A percentile compares a stretch with the other conserved stretches of the same genome.
Evolutionary conservation across 30 jellyfish, hydroid and myxozoan genomes (phyloP).

Genomic region (Aurelia sp.): DNA sequence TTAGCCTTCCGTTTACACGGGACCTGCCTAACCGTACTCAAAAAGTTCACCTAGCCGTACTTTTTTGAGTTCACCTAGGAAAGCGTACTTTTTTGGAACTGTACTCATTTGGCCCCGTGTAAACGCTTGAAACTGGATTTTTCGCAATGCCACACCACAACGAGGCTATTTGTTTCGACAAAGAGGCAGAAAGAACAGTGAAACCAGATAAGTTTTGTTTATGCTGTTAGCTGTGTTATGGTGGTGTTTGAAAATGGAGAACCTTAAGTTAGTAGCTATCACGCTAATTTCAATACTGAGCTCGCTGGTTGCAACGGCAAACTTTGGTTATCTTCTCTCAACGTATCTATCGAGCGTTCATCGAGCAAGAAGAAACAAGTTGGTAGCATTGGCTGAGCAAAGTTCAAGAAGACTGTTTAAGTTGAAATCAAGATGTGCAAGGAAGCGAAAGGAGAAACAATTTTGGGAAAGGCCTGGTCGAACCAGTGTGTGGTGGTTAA

Average conservation of each 20-base stretch:
- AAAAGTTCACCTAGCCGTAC: slow-evolving; percentile 24
- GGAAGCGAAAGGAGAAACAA: slow-evolving; percentile 6
- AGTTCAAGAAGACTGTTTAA: neutral
- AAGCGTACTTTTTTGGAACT: slow-evolving; percentile 9
- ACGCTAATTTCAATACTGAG: neutral
- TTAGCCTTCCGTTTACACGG: slow-evolving; percentile 9
- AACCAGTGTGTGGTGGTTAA: slow-evolving; percentile 32
- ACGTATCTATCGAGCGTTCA: neutral
- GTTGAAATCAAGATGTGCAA: neutral
- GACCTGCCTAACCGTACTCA: slow-evolving; percentile 33
- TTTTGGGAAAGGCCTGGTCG: slow-evolving; percentile 44
- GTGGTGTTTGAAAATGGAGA: slow-evolving; percentile 1
- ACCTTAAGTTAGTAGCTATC: neutral
- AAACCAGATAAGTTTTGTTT: no score
- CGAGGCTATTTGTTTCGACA: neutral
- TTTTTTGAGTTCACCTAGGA: slow-evolving; percentile 31
- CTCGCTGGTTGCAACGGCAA: slow-evolving; percentile 24
- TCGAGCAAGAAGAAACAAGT: slow-evolving; percentile 11
- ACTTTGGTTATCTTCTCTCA: neutral
- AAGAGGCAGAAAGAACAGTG: slow-evolving; percentile 8
- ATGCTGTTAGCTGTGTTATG: no score
- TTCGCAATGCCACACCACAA: slow-evolving; percentile 15
- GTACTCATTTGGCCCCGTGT: slow-evolving; percentile 3
- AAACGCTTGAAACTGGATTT: slow-evolving; percentile 9
- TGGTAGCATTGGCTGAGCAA: slow-evolving; percentile 26